Conservation (phyloP, 92 coral and sea anemone species). For the Palythoa caribaeorum region DNA sequence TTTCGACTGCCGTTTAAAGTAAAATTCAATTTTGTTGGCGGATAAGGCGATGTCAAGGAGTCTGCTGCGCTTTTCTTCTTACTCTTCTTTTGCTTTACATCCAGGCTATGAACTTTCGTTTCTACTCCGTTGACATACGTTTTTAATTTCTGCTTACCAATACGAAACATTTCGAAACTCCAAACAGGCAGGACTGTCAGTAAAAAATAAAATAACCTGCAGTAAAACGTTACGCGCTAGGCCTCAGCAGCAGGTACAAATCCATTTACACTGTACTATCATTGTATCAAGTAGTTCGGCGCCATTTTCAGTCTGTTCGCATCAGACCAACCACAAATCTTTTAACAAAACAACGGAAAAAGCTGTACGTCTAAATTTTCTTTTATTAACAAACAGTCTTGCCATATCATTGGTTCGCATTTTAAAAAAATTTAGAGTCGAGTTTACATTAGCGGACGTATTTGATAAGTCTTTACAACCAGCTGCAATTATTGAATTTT, state of each 20-base stretch:
- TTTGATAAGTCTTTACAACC: constrained; percentile 9
- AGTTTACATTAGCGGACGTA: constrained; percentile 34
- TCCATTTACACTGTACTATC: too few species aligned
- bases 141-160: constrained; percentile 30
- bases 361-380: not conserved
- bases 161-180: constrained; percentile 17
- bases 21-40: constrained; percentile 4
- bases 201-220: not conserved
- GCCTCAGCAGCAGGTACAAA: too few species aligned
- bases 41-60: constrained; percentile 14
- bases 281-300: not conserved
- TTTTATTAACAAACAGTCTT: constrained; percentile 5
- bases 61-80: constrained; percentile 6
- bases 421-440: not conserved
- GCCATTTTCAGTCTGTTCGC: not conserved
- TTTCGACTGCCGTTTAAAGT: not conserved
- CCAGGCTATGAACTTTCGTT: constrained; percentile 23
- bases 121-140: constrained; percentile 44
- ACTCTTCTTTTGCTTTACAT: constrained; percentile 32
- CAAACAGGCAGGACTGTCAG: not conserved
- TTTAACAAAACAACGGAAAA: not conserved
- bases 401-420: constrained; percentile 26
- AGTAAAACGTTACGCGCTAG: too few species aligned
- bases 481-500: constrained; percentile 40
- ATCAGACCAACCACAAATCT: not conserved